Evolutionary conservation across 1,140 invertebrate genomes (phyloP).

Genomic region (Papilio dardanus): DNA sequence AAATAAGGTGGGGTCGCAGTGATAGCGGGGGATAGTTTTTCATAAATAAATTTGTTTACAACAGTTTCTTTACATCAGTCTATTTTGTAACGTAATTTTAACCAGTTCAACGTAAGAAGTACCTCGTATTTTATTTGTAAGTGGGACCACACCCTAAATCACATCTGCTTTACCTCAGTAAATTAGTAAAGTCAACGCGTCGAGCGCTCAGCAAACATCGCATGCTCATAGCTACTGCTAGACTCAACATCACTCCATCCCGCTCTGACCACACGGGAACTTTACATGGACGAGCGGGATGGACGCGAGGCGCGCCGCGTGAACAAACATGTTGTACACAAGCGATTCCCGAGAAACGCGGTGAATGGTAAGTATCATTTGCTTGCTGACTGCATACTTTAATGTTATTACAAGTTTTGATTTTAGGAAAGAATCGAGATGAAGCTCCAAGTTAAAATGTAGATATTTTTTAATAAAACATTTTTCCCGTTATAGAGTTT

Average conservation of each 20-base stretch:
- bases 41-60: neutral
- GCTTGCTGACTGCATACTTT: conserved; percentile 24
- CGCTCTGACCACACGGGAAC: conserved; percentile 38
- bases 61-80: neutral
- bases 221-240: conserved; percentile 54
- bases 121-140: neutral
- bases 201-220: conserved; percentile 52
- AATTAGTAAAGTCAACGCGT: conserved; percentile 47
- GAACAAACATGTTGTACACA: conserved; percentile 50
- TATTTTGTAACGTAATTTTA: too few species aligned
- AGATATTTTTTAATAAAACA: too few species aligned
- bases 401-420: neutral
- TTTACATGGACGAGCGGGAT: conserved; percentile 38
- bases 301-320: conserved; percentile 46
- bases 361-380: conserved; percentile 28
- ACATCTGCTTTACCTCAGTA: conserved; percentile 42
- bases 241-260: conserved; percentile 56
- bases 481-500: too few species aligned
- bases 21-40: neutral
- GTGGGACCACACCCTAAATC: conserved; percentile 30
- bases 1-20: neutral
- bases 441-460: neutral
- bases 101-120: too few species aligned
- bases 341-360: conserved; percentile 35
- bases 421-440: neutral